Evolutionary conservation across 2,797 vertebrate species (phyloP).

Genomic region (Balearica regulorum): DNA sequence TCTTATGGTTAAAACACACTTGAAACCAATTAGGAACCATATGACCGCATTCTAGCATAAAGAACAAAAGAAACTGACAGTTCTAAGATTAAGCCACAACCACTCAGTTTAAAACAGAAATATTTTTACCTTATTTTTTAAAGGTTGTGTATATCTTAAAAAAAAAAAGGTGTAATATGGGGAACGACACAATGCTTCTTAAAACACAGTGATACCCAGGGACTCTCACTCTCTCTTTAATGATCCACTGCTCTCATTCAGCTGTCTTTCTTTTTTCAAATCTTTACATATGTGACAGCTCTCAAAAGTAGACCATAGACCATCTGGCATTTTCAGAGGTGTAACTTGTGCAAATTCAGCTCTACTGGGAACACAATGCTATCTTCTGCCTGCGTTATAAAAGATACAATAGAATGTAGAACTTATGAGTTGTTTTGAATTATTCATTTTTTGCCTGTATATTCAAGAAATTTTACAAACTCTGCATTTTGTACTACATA

Average conservation of each 20-base stretch:
- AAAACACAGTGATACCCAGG: slow-evolving; percentile 79
- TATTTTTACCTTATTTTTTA: slow-evolving; percentile 70
- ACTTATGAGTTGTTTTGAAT: slow-evolving; percentile 93
- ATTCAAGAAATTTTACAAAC: slow-evolving; percentile 84
- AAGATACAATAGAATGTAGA: slow-evolving; percentile 83
- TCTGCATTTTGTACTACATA: slow-evolving; percentile 84
- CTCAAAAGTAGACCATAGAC: slow-evolving; percentile 88
- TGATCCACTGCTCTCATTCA: slow-evolving; percentile 80
- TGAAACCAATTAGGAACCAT: slow-evolving; percentile 69
- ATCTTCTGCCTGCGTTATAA: slow-evolving; percentile 88
- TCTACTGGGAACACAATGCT: slow-evolving; percentile 91
- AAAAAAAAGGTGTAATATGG: slow-evolving; percentile 61
- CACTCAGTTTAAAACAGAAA: slow-evolving; percentile 63
- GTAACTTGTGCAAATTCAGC: slow-evolving; percentile 94
- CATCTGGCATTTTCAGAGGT: slow-evolving; percentile 92
- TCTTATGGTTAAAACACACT: slow-evolving; percentile 68
- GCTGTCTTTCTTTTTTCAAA: slow-evolving; percentile 81
- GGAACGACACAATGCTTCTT: slow-evolving; percentile 75
- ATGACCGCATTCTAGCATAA: slow-evolving; percentile 59
- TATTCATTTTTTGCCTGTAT: slow-evolving; percentile 94
- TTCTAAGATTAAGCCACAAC: slow-evolving; percentile 60
- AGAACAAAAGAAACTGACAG: slow-evolving; percentile 65
- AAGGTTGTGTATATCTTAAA: slow-evolving; percentile 68
- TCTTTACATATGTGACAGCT: slow-evolving; percentile 86
- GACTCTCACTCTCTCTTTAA: slow-evolving; percentile 79